Conservation (phyloP, 1,140 invertebrate species). For the Heliconius hewitsoni region DNA sequence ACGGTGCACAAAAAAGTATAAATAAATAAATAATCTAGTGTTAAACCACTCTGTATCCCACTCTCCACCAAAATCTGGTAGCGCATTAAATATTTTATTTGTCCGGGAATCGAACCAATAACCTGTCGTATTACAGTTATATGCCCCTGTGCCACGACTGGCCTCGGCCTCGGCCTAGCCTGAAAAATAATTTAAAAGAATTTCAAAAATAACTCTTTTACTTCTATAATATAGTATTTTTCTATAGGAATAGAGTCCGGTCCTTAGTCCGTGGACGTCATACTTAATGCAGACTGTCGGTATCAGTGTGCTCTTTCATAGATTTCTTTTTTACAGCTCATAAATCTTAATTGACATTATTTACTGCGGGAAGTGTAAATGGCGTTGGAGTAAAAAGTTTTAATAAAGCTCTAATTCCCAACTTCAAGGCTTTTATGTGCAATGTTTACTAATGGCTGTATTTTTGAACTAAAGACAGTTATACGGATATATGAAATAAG, state of each 20-base stretch:
- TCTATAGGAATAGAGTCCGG: slow-evolving; percentile 6
- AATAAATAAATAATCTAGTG: too few species aligned
- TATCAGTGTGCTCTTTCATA: slow-evolving; percentile 28
- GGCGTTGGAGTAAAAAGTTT: slow-evolving; percentile 21
- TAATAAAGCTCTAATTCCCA: slow-evolving; percentile 23
- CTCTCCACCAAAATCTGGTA: too few species aligned
- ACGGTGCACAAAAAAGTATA: too few species aligned
- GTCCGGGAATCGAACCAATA: too few species aligned
- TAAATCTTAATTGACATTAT: slow-evolving; percentile 44
- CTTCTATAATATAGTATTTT: too few species aligned
- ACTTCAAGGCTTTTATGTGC: slow-evolving; percentile 18
- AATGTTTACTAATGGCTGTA: neutral
- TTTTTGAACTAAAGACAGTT: neutral
- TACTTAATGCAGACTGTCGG: slow-evolving; percentile 31
- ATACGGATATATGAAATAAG: neutral
- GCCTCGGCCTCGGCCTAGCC: too few species aligned
- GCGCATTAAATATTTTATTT: too few species aligned
- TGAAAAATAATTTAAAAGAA: too few species aligned
- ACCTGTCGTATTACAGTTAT: too few species aligned
- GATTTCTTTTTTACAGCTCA: slow-evolving; percentile 33
- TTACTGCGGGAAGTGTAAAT: slow-evolving; percentile 38
- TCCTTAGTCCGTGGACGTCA: slow-evolving; percentile 27
- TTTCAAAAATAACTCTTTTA: too few species aligned
- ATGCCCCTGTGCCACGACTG: too few species aligned
- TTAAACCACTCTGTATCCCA: too few species aligned